Conservation (phyloP, 2,888 invertebrate species). For the Eristalinus sepulchralis region DNA sequence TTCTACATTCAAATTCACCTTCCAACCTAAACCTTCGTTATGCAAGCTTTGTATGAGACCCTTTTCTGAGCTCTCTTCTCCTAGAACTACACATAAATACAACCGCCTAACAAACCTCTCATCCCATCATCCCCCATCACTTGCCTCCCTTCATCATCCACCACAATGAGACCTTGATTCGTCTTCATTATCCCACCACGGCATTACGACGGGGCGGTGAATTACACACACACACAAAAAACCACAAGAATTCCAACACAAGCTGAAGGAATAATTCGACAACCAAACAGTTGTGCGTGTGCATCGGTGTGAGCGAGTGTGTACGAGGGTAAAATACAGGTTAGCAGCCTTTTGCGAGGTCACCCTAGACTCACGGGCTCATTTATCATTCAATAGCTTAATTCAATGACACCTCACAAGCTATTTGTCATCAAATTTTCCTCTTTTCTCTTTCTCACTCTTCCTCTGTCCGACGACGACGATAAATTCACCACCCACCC, state of each 20-base stretch:
- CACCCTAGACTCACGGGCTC: background rate
- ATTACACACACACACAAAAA: too few relatives aligned
- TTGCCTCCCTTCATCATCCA: background rate
- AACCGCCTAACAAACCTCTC: too few relatives aligned
- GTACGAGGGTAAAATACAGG: background rate
- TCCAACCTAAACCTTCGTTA: too few relatives aligned
- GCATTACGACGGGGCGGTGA: background rate
- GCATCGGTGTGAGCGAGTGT: too few relatives aligned
- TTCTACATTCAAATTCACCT: too few relatives aligned
- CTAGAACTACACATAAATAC: too few relatives aligned
- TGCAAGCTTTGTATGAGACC: too few relatives aligned
- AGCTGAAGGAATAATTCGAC: background rate
- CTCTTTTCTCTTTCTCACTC: slow-evolving; percentile 7
- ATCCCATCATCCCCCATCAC: background rate
- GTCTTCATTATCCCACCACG: background rate
- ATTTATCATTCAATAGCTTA: slow-evolving; percentile 33
- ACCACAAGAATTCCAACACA: background rate
- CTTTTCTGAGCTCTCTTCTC: too few relatives aligned
- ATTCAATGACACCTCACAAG: slow-evolving; percentile 37
- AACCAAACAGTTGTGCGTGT: background rate
- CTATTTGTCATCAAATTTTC: background rate
- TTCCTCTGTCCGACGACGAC: too few relatives aligned
- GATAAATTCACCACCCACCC: background rate
- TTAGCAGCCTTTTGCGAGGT: slow-evolving; percentile 36
- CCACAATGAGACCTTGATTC: background rate